Evolutionary conservation across 2,888 invertebrate genomes (phyloP), one percentile per base, ranked within the genome.

Genomic region (Drosophila anomelani): DNA sequence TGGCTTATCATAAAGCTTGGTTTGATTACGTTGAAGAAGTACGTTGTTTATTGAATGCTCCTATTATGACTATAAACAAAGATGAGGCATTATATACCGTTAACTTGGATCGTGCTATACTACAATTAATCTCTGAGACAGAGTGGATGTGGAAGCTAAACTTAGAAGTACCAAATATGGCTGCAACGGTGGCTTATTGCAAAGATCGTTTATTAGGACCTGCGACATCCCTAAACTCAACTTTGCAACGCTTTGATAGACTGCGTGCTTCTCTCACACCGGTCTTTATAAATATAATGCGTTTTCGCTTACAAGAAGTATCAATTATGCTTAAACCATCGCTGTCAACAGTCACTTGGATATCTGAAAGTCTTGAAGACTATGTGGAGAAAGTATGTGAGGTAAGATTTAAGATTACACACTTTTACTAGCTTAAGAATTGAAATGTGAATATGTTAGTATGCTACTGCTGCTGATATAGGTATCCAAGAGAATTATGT

Each of bases 1-100:
- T 96, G 84, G 95, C 97, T 68, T 96, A 96, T 91, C 97, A 97
- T 87, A 94, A 94, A 78, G 96, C 96, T 1, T 97, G 97, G 97
- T 94, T 93, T 74, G 95, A 95, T 87, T 95, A 96, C 90, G 95
- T 95, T 29, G 95, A 95, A 58, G 95, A 96, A 93, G 95, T 96
- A 90, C 92, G 93, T 79, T 81, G 80, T n/a, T 68, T 83, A 9
- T 92, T 97, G 4, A 95, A 95, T 79, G 94, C 95, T 0, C 96
- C 97, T 0, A 93, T 97, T 13, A 90, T 97, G 46, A 61, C 73
- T 13, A 94, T 95, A 26, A 94, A 95, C 46, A 94, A 96, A 89
- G 95, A 95, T 4, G 92, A 92, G 39, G 95, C 95, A 0, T 93
- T 95, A 84, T 95, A 85, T 75, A 92, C 94, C 3, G 93, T 96